phyloP scores from a whole-genome alignment of 2,113 vertebrate species.

The Stictonetta naevosa region DNA sequence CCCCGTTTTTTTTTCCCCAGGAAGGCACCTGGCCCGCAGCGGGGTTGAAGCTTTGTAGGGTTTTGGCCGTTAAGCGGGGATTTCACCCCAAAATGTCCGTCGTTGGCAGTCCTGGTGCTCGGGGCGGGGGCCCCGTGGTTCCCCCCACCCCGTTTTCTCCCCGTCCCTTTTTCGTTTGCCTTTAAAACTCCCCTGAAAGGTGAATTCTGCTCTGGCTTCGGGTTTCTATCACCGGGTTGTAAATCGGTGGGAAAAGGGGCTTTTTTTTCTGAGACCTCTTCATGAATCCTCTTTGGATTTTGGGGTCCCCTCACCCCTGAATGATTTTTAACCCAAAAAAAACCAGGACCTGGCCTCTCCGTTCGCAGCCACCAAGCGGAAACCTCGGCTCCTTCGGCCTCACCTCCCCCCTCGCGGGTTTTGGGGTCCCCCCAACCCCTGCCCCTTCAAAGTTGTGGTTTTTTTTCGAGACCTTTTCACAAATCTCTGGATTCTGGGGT shows the following conservation, averaged over 20 bases:
- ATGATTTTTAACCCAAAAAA: no score
- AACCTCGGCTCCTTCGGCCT: no score
- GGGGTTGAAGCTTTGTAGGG: no score
- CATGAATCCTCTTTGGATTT: no score
- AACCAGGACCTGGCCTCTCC: no score
- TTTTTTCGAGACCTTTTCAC: no score
- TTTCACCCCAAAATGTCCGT: neutral
- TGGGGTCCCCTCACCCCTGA: no score
- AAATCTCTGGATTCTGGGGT: no score
- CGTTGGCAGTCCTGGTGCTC: neutral
- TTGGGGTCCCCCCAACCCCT: no score
- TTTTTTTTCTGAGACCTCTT: neutral
- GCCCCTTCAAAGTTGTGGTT: no score
- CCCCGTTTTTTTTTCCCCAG: neutral
- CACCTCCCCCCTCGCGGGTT: no score
- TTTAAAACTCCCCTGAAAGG: neutral
- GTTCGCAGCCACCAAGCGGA: no score
- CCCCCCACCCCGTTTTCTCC: neutral
- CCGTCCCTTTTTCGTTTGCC: neutral
- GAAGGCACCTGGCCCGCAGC: neutral
- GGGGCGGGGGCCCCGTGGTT: rapidly evolving
- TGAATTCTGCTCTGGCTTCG: neutral
- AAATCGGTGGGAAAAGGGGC: neutral
- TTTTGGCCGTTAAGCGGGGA: neutral
- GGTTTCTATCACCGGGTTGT: neutral